Percentiles rank a stretch among this genome's conserved stretches.
Evolutionary conservation across 2,888 invertebrate genomes (phyloP).

Genomic region (Biston betularia): DNA sequence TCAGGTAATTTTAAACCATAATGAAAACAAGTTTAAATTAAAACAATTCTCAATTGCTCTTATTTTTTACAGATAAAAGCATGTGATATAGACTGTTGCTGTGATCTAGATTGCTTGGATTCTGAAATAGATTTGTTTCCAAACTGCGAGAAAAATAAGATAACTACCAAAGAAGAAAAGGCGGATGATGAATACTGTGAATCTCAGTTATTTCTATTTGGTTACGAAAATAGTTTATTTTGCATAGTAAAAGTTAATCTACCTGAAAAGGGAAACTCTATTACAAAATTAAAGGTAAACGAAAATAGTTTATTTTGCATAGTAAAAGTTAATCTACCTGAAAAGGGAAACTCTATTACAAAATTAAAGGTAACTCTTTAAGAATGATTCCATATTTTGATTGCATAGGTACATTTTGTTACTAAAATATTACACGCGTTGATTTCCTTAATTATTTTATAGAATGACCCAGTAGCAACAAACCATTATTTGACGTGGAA

Average conservation of each 20-base stretch:
- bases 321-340: constrained; percentile 73
- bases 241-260: constrained; percentile 75
- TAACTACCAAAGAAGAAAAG: constrained; percentile 24
- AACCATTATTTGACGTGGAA: constrained; percentile 62
- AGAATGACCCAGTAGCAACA: constrained; percentile 51
- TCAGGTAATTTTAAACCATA: constrained; percentile 55
- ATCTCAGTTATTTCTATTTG: constrained; percentile 47
- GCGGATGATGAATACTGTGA: constrained; percentile 48
- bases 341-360: constrained; percentile 51
- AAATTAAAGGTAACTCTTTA: constrained; percentile 46
- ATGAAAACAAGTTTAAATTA: not conserved
- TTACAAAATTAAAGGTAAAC: constrained; percentile 48
- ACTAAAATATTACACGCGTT: not conserved
- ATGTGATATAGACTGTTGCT: constrained; percentile 95
- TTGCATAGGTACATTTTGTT: not conserved
- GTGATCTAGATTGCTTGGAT: constrained; percentile 90
- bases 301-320: constrained; percentile 70
- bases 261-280: constrained; percentile 60
- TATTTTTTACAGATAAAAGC: constrained; percentile 78
- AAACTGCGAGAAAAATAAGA: constrained; percentile 75
- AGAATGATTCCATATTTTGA: not conserved
- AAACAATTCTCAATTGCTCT: no score
- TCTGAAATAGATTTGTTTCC: constrained; percentile 86
- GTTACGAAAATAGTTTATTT: constrained; percentile 61
- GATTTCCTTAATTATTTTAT: constrained; percentile 34